Evolutionary conservation across 2,113 vertebrate species (phyloP), one percentile per base, ranked within the genome.

Genomic region (Bombycilla garrulus): DNA sequence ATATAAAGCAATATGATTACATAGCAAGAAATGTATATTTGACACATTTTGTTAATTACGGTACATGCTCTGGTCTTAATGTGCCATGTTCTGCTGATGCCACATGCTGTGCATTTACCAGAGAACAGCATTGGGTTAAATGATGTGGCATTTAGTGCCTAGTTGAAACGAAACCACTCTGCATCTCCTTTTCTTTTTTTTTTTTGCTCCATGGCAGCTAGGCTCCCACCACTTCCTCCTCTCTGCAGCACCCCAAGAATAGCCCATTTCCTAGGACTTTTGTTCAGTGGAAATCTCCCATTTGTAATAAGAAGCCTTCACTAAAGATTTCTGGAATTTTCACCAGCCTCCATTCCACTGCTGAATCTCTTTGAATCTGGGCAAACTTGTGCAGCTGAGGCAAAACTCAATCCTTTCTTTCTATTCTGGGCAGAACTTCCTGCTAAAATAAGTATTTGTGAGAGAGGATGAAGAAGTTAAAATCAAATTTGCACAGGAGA

Each of bases 201-300:
- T 25, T 61, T 53, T 36, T 10, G 0, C 26, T 76, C 21, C 47
- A 60, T 69, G 48, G 57, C 51, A 90, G 47, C 29, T 22, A 51
- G 78, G 23, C 50, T 88, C 10, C 26, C 38, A 44, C 29, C 33
- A 94, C 92, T 93, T 96, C 93, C 94, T 90, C 67, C 76, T 92
- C 76, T 82, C 65, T 56, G 69, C 47, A 86, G 60, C 8, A 71
- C 67, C 60, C 64, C 76, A 51, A 86, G 54, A 94, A 71, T 21
- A 93, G 83, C 28, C 38, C 61, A 45, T 60, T 81, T 95, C 56
- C 67, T 74, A 23, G 50, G 74, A 81, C 40, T 1, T 66, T 33
- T 3, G 1, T 56, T 74, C 40, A 48, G 31, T n/a, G n/a, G 71
- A 28, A 82, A 54, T 81, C 69, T 92, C 40, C 7, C 22, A 71